These are phyloP conservation scores for Ellobium chinense DNA, from an alignment of 2,888 invertebrate genomes.

Conservation along the genomic window DNA sequence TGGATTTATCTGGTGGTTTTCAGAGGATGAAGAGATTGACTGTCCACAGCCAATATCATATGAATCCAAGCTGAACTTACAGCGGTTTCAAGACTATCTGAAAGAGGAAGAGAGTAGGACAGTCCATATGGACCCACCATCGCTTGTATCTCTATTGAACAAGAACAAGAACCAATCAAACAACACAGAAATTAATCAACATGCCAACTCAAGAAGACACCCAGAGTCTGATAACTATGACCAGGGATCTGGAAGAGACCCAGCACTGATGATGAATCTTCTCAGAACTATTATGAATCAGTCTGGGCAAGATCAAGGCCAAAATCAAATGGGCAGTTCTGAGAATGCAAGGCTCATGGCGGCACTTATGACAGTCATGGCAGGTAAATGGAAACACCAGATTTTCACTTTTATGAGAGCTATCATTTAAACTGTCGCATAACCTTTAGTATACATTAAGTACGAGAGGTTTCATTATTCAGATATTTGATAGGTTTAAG, in stretches of 20 bases:
- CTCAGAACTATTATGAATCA: not conserved
- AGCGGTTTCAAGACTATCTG: constrained; percentile 70
- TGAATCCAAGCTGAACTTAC: constrained; percentile 69
- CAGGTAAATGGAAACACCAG: constrained; percentile 22
- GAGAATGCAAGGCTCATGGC: constrained; percentile 8
- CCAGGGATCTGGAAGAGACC: not conserved
- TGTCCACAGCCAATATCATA: constrained; percentile 59
- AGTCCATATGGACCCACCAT: not conserved
- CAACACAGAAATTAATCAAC: not conserved
- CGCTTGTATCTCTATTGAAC: not conserved
- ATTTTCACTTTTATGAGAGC: too few relatives aligned
- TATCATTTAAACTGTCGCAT: too few relatives aligned
- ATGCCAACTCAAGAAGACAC: not conserved
- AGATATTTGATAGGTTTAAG: too few relatives aligned
- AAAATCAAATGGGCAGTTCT: not conserved
- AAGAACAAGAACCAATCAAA: constrained; percentile 2
- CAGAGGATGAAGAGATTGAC: constrained; percentile 58
- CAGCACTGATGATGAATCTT: not conserved
- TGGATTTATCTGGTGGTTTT: too few relatives aligned
- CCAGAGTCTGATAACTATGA: not conserved
- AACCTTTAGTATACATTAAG: too few relatives aligned
- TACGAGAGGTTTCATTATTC: too few relatives aligned
- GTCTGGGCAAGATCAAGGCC: not conserved
- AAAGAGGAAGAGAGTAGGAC: constrained; percentile 59
- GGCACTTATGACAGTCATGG: not conserved